A percentile compares a stretch with the other conserved stretches of the same genome.
Evolutionary conservation across 2,113 vertebrate species (phyloP).

Genomic region (Tinamus guttatus): DNA sequence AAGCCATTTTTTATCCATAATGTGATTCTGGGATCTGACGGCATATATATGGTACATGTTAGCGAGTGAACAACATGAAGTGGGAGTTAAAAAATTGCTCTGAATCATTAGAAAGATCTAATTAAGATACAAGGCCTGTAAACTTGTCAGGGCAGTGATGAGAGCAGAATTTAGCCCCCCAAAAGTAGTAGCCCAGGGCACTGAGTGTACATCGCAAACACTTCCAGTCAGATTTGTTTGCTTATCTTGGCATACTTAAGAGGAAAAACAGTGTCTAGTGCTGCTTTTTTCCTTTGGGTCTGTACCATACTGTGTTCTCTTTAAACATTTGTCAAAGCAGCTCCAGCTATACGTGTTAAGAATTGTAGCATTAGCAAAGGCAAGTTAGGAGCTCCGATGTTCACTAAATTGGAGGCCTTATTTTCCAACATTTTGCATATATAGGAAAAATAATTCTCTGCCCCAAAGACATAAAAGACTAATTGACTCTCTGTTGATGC

Average conservation of each 20-base stretch:
- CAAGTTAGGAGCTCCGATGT: not conserved
- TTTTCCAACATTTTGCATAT: accelerated
- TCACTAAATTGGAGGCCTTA: not conserved
- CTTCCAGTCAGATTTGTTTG: not conserved
- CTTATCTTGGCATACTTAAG: not conserved
- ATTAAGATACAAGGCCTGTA: constrained; percentile 62
- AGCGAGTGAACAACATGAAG: constrained; percentile 27
- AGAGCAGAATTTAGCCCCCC: not conserved
- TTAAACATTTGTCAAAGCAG: not conserved
- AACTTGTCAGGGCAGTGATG: not conserved
- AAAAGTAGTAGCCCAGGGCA: not conserved
- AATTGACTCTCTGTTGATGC: not conserved
- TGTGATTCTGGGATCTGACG: constrained; percentile 44
- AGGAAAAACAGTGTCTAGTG: not conserved
- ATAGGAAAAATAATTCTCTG: not conserved
- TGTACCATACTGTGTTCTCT: not conserved
- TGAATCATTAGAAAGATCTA: constrained; percentile 64
- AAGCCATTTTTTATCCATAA: constrained; percentile 54
- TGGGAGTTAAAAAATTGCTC: constrained; percentile 53
- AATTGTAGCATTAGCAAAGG: not conserved
- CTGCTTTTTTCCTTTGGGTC: not conserved
- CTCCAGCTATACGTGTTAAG: accelerated
- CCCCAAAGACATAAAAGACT: not conserved
- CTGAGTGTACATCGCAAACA: not conserved
- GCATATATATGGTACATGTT: not conserved